Evolutionary conservation across 2,797 vertebrate species (phyloP), one percentile per base, ranked within the genome.

Genomic region (Lacerta bilineata): DNA sequence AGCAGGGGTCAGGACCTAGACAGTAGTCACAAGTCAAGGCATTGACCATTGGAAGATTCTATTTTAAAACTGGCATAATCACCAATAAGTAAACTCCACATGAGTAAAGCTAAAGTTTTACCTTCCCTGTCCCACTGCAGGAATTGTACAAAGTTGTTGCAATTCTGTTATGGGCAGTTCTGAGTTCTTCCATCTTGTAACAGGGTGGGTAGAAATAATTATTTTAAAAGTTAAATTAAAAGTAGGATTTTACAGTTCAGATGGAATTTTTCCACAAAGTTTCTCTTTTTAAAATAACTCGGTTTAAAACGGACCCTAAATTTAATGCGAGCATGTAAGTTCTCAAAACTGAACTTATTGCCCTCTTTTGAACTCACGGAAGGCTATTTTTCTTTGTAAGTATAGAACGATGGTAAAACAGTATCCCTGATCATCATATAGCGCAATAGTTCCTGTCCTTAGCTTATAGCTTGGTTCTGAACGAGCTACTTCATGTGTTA

Each of bases 11-110:
- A 11, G 36, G 17, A 50, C 71, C 55, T 82, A 64, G 69, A 64
- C 27, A 76, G 59, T 43, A 59, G 23, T 87, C 86, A 88, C 36
- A 81, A 75, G 39, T 66, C 27, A 33, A 36, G 59, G 6, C 50
- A 75, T 75, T 82, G 69, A 87, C 79, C 33, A 82, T 75, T 41
- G 29, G 6, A 82, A 87, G 39, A 46, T 41, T 87, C 55, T 66
- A 36, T 82, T 82, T 88, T 83, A 33, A 27, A 69, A 76, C 23
- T 83, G n/a, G 72, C 55, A 74, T 61, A 74, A 74, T 74, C 46
- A 18, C 29, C 46, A 8, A 66, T 50, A 29, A 43, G 25, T 43
- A 8, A 50, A 50, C 46, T 8, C 33, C 23, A 41, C 33, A 41
- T 61, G 36, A 66, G 46, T 36, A 78, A 78, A 78, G 61, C 10